Evolutionary conservation across 1,140 invertebrate genomes (phyloP), one percentile per base, ranked within the genome.

Genomic region (Calosoma granatense): DNA sequence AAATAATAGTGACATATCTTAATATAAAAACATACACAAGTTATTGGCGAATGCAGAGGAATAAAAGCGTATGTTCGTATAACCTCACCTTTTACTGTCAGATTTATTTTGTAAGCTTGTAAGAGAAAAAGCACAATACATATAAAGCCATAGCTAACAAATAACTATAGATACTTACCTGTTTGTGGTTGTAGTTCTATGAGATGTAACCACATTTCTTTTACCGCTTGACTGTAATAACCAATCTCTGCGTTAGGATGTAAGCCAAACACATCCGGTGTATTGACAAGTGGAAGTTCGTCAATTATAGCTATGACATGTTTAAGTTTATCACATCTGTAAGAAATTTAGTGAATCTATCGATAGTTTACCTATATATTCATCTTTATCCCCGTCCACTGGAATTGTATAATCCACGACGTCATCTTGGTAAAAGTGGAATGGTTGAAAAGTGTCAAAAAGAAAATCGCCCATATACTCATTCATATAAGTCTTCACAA

Each of bases 391-490:
- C 2, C 83, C 84, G 56, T 81, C 78, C 0, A 78, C 73, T 14
- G 90, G 90, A 61, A 94, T 83, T 17, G 79, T 75, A 70, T 94
- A 94, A 66, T 92, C 85, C 0, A 90, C 84, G 12, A 74, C 67
- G 0, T 81, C 72, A 65, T 92, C 86, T 19, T 77, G 70, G 69
- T 90, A 94, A 74, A 94, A 94, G 70, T 91, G 87, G 72, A 92
- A 95, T 0, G 87, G 85, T 70, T 94, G 88, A 70, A 90, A 93
- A 15, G 81, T 82, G 67, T 94, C 88, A 66, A 95, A 93, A 19
- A 95, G 75, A 69, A 94, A 95, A 65, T 95, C 91, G 0, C 92
- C 92, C 78, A 95, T 87, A 68, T 94, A 96, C 70, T 95, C 90
- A 67, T 93, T 81, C 87, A 94, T 92, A 68, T 94, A 94, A 0